Base-by-base conservation (phyloP, 1,140 invertebrate genomes). In the Parapsyche elsis region DNA sequence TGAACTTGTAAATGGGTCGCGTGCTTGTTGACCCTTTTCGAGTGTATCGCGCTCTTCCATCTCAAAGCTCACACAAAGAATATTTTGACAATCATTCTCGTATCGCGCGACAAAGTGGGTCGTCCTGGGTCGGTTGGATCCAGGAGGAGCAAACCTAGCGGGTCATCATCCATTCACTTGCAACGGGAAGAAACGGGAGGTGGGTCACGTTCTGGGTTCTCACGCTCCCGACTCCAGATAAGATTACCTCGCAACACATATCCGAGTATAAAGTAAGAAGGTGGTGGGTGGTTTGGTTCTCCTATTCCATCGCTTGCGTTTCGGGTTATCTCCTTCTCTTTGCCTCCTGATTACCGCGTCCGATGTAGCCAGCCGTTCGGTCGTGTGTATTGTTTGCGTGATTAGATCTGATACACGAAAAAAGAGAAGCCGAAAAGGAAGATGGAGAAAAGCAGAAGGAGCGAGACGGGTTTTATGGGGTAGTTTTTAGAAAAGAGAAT, bases 161-260 rank as follows among this genome's bases (percentile, higher is more conserved):
- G 49, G 49, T 53, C 49, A 53, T 53, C 49, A 53, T 53, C 49
- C 57, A 71, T 76, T 71, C 74, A 26, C 61, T 76, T 46, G 30
- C 30, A 38, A 38, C 21, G 1, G 44, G 53, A 53, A 73, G 19
- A 45, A 45, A 24, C 21, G 76, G 80, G 46, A 61, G 59, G 49
- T 64, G 49, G 78, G 81, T 76, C 78, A 81, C 81, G 81, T 81
- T 46, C 61, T 30, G 57, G 19, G 64, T 81, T 81, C 81, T 81
- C 81, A 81, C 81, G 81, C 77, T 76, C 44, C 81, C 61, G 24
- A 70, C 23, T 61, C 70, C 49, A 73, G 78, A 75, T 75, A 44
- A 80, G 46, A 80, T 26, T 44, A 75, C 57, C 57, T 21, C n/a
- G 46, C 49, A n/a, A 57, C 38, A n/a, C 44, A 26, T 70, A 70